Conservation (phyloP, 2,113 vertebrate species). For the Silurus meridionalis region DNA sequence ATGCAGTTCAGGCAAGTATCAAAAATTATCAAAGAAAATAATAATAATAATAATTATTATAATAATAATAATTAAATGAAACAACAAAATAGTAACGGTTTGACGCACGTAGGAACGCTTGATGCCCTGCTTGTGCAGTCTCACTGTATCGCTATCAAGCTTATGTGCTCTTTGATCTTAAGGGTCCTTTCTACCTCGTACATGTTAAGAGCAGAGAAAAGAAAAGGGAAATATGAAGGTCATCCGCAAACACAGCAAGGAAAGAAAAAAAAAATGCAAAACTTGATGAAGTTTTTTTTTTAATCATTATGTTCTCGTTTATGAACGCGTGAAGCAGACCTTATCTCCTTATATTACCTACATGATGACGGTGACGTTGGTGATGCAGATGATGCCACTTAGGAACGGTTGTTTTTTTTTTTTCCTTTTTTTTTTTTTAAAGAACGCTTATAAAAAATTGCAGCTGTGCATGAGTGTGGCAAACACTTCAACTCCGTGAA, state of each 20-base stretch:
- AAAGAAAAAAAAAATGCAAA: conserved; percentile 47
- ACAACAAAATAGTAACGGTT: conserved; percentile 67
- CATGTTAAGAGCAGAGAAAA: conserved; percentile 43
- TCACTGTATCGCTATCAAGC: conserved; percentile 72
- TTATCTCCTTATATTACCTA: conserved; percentile 32
- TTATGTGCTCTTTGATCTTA: conserved; percentile 66
- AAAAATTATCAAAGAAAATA: conserved; percentile 60
- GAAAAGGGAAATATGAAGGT: conserved; percentile 55
- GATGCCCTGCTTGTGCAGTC: conserved; percentile 66
- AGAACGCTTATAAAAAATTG: conserved; percentile 15
- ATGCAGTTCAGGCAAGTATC: conserved; percentile 70
- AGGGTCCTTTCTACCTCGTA: conserved; percentile 63
- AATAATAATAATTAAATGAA: conserved; percentile 58
- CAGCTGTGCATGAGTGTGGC: conserved; percentile 38
- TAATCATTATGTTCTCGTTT: conserved; percentile 53
- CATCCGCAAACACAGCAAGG: conserved; percentile 44
- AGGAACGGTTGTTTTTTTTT: neutral
- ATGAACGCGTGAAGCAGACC: conserved; percentile 19
- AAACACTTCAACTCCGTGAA: conserved; percentile 27
- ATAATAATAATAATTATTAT: conserved; percentile 50
- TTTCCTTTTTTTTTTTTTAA: neutral
- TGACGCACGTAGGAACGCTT: conserved; percentile 63
- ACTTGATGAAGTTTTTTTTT: conserved; percentile 54
- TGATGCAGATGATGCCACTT: neutral
- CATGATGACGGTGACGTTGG: neutral